Base-by-base conservation (phyloP, 2,113 vertebrate genomes). In the Asarcornis scutulata region DNA sequence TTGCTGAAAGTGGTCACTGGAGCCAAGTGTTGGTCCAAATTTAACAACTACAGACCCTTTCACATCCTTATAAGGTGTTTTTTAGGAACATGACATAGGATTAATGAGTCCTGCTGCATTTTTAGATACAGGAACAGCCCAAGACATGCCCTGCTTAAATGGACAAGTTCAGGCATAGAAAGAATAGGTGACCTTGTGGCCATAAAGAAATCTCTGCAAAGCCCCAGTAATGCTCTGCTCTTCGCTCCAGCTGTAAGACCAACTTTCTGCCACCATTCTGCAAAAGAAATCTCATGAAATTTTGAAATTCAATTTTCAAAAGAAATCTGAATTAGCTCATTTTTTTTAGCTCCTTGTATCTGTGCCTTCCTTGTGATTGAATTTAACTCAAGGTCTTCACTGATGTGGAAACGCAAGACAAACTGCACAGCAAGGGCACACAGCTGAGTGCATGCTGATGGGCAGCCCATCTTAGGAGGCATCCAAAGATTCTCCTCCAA, bases 351-450 rank as follows among this genome's bases (percentile, higher is more conserved):
- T 74, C 36, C 36, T 64, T 23, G 9, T 40, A 3, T 20, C 42
- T 53, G 20, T 40, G 29, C 27, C 20, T 81, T 53, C 50, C 17
- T n/a, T 58, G 58, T 11, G 52, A 25, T 21, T 0, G 2, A 53
- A 53, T 72, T 71, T n/a, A 58, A 87, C 13, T 53, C 15, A 55
- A 55, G 34, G n/a, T 50, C 40, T 44, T 58, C 27, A 8, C 32
- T 0, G 1, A 31, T 44, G 66, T 52, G 52, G 34, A 64, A 78
- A 78, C 0, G 0, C 0, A 1, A 9, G 9, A 11, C 4, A 32
- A 91, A n/a, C 3, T 17, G 25, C 27, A 17, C 25, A 83, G 40
- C 9, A 56, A 40, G 25, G 40, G 25, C 63, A 11, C 29, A 14
- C 17, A 13, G 7, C 40, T 26, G 32, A 27, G 27, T 26, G 36